Base-by-base conservation (phyloP, 2,888 invertebrate genomes). In the Drosophila limbata region DNA sequence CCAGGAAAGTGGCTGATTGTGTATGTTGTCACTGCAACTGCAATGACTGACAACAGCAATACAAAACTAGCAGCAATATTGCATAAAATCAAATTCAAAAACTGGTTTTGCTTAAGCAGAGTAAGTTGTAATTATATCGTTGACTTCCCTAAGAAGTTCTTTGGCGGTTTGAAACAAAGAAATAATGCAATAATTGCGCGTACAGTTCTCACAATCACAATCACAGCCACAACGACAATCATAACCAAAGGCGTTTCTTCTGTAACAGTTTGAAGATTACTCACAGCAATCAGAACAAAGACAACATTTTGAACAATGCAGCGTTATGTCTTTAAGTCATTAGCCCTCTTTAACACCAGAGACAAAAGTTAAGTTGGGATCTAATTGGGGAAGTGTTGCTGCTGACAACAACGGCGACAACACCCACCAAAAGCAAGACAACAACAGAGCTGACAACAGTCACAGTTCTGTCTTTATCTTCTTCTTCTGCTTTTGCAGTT, bases 381-480 rank as follows among this genome's bases (percentile, higher is more conserved):
- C 70, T 64, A 86, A 88, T 86, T 86, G 76, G 68, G 82, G 86
- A 78, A 86, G 87, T 87, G 87, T 81, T 80, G 85, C 56, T 73
- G 85, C 56, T 73, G 77, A 21, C 44, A 33, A 51, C 53, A 25
- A 28, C 59, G 47, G 8, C 33, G 47, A 56, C 78, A 19, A 44
- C 42, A 44, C 21, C 42, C 42, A 42, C 42, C 13, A 13, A 19
- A 5, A 42, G 1, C 86, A 40, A 37, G 52, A 60, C 86, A 40
- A 37, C 57, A 60, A 31, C 33, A 25, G 51, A 13, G 9, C 13
- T 42, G 55, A 55, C 56, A 57, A 48, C 55, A 47, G 19, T 62
- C 15, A 40, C 37, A 40, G 44, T 31, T 15, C 31, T 44, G 19
- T 42, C 11, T 13, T 45, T 9, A 1, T 21, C 48, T 19, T 31